Evolutionary conservation across 2,113 vertebrate species (phyloP).

Genomic region (Pagrus major): DNA sequence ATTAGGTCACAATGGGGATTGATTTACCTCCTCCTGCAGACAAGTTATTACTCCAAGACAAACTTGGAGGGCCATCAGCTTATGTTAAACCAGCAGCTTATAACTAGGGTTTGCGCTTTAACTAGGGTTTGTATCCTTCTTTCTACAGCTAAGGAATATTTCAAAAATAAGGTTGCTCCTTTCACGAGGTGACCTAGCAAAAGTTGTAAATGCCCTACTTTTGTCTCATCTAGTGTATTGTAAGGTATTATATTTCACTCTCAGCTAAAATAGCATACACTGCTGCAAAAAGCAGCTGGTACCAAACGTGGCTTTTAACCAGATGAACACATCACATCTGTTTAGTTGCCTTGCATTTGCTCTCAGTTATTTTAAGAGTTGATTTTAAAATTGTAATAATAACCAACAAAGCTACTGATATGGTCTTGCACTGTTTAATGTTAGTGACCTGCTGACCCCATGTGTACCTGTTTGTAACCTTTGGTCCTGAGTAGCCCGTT

Average conservation of each 20-base stretch:
- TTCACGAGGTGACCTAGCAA: conserved; percentile 9
- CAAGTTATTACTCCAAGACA: not conserved
- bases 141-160: not conserved
- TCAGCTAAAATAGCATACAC: conserved; percentile 4
- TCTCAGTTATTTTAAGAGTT: not conserved
- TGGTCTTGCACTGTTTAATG: not conserved
- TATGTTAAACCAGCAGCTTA: not conserved
- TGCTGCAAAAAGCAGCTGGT: not conserved
- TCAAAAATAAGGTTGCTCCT: conserved; percentile 12
- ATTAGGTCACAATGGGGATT: conserved; percentile 8
- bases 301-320: not conserved
- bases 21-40: conserved; percentile 2
- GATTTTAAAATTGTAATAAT: not conserved
- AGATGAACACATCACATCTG: not conserved
- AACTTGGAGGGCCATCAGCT: not conserved
- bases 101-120: not conserved
- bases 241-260: conserved; percentile 8
- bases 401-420: too few relatives aligned
- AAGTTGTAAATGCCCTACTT: not conserved
- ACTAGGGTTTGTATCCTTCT: not conserved
- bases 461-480: not conserved
- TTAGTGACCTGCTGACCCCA: not conserved
- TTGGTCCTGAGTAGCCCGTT: not conserved
- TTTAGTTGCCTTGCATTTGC: not conserved
- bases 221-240: conserved; percentile 2